Percentiles rank a stretch among this genome's conserved stretches.
Evolutionary conservation across 2,797 vertebrate species (phyloP).

Genomic region (Buceros bicornis): DNA sequence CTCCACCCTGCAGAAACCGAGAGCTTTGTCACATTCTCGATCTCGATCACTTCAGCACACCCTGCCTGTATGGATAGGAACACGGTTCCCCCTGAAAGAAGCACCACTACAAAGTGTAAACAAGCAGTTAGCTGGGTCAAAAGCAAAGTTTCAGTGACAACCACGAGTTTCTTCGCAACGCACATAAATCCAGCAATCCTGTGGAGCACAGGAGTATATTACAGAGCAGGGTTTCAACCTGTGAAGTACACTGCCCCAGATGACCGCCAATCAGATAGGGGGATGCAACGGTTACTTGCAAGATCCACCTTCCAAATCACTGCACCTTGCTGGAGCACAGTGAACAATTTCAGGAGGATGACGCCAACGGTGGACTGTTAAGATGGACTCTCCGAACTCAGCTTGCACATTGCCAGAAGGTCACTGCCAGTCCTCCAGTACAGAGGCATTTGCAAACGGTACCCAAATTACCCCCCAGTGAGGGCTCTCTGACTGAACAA

Average conservation of each 20-base stretch:
- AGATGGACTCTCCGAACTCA: background rate
- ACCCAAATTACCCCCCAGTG: background rate
- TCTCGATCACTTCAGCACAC: background rate
- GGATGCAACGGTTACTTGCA: background rate
- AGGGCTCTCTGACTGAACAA: background rate
- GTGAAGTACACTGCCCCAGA: background rate
- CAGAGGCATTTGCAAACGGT: background rate
- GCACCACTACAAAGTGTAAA: background rate
- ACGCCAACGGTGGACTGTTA: background rate
- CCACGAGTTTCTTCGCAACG: background rate
- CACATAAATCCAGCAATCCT: background rate
- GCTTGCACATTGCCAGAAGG: background rate
- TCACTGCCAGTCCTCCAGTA: background rate
- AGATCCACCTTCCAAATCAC: background rate
- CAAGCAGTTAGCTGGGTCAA: background rate
- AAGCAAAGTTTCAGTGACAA: background rate
- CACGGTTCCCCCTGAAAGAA: background rate
- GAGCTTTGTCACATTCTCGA: background rate
- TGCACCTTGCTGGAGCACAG: background rate
- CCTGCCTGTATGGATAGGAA: background rate
- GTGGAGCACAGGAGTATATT: background rate
- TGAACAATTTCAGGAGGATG: background rate
- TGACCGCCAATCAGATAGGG: background rate
- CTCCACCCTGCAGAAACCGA: background rate
- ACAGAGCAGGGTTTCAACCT: background rate